A percentile compares a stretch with the other conserved stretches of the same genome.
Evolutionary conservation across 2,888 invertebrate species (phyloP).

Genomic region (Formica aserva): DNA sequence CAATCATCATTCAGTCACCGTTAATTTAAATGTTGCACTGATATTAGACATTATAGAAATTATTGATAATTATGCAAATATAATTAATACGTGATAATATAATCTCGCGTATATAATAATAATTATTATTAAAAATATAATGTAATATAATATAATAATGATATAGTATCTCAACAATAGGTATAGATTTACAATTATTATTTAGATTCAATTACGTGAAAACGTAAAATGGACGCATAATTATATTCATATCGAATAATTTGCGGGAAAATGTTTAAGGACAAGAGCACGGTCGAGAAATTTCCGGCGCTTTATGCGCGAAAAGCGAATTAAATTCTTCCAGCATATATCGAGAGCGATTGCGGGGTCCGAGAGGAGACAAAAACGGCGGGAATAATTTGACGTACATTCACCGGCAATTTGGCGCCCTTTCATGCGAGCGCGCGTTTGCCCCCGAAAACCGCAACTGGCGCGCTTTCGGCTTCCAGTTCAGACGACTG

Average conservation of each 20-base stretch:
- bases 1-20: background rate
- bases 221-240: background rate
- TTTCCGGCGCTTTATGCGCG: constrained; percentile 1
- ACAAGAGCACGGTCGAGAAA: background rate
- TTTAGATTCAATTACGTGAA: background rate
- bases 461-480: constrained; percentile 80
- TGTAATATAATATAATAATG: background rate
- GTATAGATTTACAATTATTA: background rate
- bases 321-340: constrained; percentile 47
- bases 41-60: background rate
- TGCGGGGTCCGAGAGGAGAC: constrained; percentile 51
- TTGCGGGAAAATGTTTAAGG: background rate
- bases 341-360: constrained; percentile 9
- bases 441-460: constrained; percentile 68
- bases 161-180: background rate
- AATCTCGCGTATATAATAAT: background rate
- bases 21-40: background rate
- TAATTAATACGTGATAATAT: background rate
- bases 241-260: background rate
- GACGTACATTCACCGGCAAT: constrained; percentile 79
- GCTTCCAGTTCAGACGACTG: constrained; percentile 65
- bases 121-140: background rate
- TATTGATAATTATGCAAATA: background rate
- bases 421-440: constrained; percentile 78
- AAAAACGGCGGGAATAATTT: constrained; percentile 71